Evolutionary conservation across 2,797 vertebrate genomes (phyloP).

Genomic region (Spondyliosoma cantharus): DNA sequence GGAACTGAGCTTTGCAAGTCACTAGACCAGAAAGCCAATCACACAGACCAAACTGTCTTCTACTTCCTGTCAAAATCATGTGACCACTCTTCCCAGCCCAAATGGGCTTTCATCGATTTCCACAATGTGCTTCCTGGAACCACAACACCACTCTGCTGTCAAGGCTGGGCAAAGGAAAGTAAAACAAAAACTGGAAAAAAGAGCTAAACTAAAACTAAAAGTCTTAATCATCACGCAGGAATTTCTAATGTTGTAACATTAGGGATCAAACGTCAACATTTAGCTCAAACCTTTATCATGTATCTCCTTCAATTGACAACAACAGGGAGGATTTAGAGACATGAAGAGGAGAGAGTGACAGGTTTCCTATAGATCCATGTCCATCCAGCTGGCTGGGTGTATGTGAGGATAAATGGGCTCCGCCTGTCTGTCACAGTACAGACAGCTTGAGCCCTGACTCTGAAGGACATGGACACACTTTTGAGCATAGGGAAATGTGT

Average conservation of each 20-base stretch:
- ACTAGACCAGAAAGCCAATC: constrained; percentile 28
- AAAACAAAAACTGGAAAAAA: constrained; percentile 6
- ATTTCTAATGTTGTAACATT: background rate
- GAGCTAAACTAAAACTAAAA: background rate
- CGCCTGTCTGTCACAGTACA: constrained; percentile 50
- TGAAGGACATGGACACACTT: constrained; percentile 40
- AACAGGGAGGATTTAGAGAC: constrained; percentile 18
- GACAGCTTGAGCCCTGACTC: constrained; percentile 28
- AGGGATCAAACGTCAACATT: background rate
- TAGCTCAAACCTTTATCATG: background rate
- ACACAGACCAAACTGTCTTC: background rate
- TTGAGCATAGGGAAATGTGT: constrained; percentile 10
- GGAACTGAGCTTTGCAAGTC: background rate
- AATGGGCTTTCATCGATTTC: constrained; percentile 66
- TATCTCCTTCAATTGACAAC: background rate
- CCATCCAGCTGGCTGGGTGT: constrained; percentile 22
- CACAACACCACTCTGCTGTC: constrained; percentile 43
- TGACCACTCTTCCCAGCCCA: constrained; percentile 30
- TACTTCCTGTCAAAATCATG: constrained; percentile 54
- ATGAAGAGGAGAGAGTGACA: constrained; percentile 12
- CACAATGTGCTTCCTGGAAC: constrained; percentile 63
- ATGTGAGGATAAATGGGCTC: constrained; percentile 46
- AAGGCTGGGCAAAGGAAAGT: constrained; percentile 9
- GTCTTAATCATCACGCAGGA: background rate
- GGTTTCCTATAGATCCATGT: constrained; percentile 35